Evolutionary conservation across 2,888 invertebrate species (phyloP), one percentile per base, ranked within the genome.

Genomic region (Cerastis leucographa): DNA sequence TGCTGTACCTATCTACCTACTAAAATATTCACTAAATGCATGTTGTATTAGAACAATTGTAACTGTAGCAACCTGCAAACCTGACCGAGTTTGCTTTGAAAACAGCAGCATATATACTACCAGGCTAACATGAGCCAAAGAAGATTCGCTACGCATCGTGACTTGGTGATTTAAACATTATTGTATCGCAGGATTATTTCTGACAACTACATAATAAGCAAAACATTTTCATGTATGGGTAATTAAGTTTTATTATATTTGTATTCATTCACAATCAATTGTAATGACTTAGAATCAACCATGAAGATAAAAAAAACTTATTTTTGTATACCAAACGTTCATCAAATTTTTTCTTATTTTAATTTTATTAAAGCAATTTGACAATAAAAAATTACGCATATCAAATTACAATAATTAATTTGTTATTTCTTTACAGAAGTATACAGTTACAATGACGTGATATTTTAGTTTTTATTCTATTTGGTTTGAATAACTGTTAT

Each of bases 141-240:
- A 0, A 46, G 75, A 81, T 81, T 81, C 64, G 81, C 19, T 14
- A 81, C 81, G 67, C 56, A 68, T 76, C 59, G 76, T 71, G 79
- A 66, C 56, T 78, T 0, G 4, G 0, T 62, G 44, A 71, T 81
- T 71, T 59, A 46, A 76, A 66, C 11, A n/a, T 35, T 68, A n/a
- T 44, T 80, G 74, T 74, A n/a, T 22, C 22, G 12, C 12, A 54
- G 0, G 7, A 59, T 51, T 59, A 66, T 65, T 22, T 25, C 17
- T 78, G 65, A 25, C 49, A 44, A 22, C 17, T 49, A 19, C 77
- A 49, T 71, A 56, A 22, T 25, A 35, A 49, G 71, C n/a, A 65
- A 78, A 78, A 65, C 35, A 25, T 65, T 70, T 49, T 71, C 22
- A 2, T 78, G 35, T 62, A 54, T 46, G 8, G 9, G 9, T 35